phyloP scores from a whole-genome alignment of 2,888 invertebrate genomes.

The Eilema depressum region DNA sequence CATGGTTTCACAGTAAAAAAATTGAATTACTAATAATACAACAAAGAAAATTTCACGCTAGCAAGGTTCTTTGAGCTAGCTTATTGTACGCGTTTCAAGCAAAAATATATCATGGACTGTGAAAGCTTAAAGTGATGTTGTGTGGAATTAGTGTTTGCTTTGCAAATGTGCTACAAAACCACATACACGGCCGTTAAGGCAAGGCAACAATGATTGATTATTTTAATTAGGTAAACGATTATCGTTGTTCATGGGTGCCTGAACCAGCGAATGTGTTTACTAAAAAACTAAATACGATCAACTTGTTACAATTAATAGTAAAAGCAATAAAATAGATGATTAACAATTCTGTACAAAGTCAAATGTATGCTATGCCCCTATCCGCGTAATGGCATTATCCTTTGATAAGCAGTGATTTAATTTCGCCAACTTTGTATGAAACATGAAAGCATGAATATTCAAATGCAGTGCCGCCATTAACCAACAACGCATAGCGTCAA shows the following conservation, averaged over 20 bases:
- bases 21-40: not conserved
- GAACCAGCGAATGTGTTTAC: not conserved
- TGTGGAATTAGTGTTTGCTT: not conserved
- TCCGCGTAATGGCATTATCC: constrained; percentile 25
- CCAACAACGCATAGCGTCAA: constrained; percentile 41
- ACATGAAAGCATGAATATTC: constrained; percentile 53
- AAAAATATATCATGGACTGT: not conserved
- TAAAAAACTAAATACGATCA: not conserved
- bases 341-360: not conserved
- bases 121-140: not conserved
- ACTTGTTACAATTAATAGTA: not conserved
- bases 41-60: not conserved
- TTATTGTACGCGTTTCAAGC: not conserved
- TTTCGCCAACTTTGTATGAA: constrained; percentile 51
- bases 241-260: not conserved
- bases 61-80: not conserved
- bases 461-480: constrained; percentile 53
- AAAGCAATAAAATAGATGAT: not conserved
- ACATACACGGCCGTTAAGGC: not conserved
- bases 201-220: not conserved
- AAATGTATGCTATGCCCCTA: not conserved
- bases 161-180: not conserved
- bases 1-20: not conserved
- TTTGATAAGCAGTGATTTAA: constrained; percentile 46
- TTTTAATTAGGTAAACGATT: not conserved